Conservation (phyloP, 2,888 invertebrate species). For the Drosophila antonietae region DNA sequence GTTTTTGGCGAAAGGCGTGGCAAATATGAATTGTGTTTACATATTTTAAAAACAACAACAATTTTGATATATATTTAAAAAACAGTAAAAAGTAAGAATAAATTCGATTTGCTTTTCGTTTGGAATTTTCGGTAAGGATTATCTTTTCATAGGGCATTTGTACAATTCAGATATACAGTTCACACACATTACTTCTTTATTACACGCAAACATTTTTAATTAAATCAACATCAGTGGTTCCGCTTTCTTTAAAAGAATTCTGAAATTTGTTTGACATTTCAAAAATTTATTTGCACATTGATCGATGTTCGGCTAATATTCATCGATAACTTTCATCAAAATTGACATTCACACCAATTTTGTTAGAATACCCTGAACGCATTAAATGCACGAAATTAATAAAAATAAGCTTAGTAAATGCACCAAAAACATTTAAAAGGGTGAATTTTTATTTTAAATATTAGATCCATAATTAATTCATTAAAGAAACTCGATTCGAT, state of each 20-base stretch:
- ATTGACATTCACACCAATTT: constrained; percentile 28
- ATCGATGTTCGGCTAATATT: background rate
- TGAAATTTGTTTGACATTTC: background rate
- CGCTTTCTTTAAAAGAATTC: background rate
- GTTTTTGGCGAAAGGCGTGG: background rate
- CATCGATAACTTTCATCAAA: constrained; percentile 4
- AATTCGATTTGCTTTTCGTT: background rate
- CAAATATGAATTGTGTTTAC: background rate
- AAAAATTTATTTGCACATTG: background rate
- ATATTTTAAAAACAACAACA: constrained; percentile 5
- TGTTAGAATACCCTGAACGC: background rate
- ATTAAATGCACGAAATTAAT: background rate
- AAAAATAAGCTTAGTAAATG: background rate
- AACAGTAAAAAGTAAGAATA: background rate
- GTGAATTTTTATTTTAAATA: background rate
- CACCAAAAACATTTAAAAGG: background rate
- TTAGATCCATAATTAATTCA: background rate
- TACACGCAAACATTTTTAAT: background rate
- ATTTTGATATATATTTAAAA: background rate
- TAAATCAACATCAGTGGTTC: background rate
- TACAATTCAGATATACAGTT: background rate
- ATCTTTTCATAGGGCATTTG: background rate
- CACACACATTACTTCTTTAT: background rate
- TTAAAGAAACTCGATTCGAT: background rate
- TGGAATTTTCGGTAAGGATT: background rate